phyloP scores from a whole-genome alignment of 1,140 invertebrate species.

The Drosophila hydei region DNA sequence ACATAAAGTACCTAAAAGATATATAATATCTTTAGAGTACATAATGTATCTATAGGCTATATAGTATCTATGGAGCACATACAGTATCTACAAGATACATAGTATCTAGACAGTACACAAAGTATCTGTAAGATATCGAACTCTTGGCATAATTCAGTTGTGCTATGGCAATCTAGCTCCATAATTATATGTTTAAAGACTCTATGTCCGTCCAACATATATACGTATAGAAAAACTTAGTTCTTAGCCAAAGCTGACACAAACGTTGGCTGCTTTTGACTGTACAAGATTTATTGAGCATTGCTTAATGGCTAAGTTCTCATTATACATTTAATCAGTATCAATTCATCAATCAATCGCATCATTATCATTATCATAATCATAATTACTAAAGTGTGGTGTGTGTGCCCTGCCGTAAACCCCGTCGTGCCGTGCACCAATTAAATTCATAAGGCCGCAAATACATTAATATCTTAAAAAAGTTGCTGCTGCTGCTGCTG shows the following conservation, averaged over 20 bases:
- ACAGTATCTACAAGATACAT: no score
- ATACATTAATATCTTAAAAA: constrained; percentile 27
- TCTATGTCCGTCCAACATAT: no score
- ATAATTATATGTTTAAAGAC: no score
- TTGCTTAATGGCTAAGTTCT: constrained; percentile 27
- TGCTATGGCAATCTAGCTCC: no score
- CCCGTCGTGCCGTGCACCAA: constrained; percentile 12
- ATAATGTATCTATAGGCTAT: no score
- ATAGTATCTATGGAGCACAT: no score
- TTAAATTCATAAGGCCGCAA: constrained; percentile 51
- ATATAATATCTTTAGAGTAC: no score
- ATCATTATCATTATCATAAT: constrained; percentile 17
- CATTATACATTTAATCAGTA: not conserved
- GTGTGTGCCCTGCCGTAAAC: constrained; percentile 10
- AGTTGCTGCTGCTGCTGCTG: not conserved
- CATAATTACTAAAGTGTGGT: constrained; percentile 25
- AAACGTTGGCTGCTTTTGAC: not conserved
- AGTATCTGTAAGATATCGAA: no score
- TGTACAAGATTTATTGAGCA: constrained; percentile 37
- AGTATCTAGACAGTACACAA: no score
- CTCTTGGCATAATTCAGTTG: no score
- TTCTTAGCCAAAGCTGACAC: not conserved
- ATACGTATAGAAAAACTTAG: no score
- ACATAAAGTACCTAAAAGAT: no score
- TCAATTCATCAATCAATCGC: constrained; percentile 7